Conservation (phyloP, 1,140 invertebrate species). For the Apis cerana region DNA sequence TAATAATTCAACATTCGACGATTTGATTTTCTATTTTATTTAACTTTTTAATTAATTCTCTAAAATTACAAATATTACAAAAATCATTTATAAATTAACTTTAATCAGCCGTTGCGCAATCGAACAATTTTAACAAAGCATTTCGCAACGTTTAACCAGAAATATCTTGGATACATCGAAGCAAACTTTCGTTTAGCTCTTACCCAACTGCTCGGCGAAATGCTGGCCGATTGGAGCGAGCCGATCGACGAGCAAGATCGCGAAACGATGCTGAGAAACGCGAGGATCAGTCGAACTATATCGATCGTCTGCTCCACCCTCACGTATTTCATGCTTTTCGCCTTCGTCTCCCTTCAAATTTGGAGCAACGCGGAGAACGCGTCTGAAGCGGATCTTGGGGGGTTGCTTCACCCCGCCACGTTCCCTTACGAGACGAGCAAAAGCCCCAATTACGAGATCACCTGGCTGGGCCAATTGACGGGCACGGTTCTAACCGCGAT, state of each 20-base stretch:
- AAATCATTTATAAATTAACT: too few species aligned
- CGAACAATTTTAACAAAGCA: too few species aligned
- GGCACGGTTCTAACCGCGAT: conserved; percentile 72
- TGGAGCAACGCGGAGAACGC: conserved; percentile 36
- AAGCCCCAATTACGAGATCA: conserved; percentile 79
- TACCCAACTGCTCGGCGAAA: conserved; percentile 11
- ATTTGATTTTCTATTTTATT: too few species aligned
- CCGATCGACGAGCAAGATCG: not conserved
- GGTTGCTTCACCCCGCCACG: conserved; percentile 20
- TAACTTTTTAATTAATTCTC: too few species aligned
- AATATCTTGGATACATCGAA: too few species aligned
- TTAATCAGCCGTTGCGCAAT: too few species aligned
- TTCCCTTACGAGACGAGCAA: conserved; percentile 79
- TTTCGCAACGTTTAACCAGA: too few species aligned
- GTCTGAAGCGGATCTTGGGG: conserved; percentile 20
- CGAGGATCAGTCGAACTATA: conserved; percentile 30
- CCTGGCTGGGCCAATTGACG: conserved; percentile 76
- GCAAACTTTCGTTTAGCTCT: not conserved
- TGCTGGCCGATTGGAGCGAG: conserved; percentile 37
- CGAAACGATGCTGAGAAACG: conserved; percentile 40
- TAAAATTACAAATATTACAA: too few species aligned
- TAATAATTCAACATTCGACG: too few species aligned
- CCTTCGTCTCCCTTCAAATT: conserved; percentile 34
- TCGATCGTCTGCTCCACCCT: conserved; percentile 29
- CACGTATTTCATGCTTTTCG: conserved; percentile 12